Conservation (phyloP, 2,797 vertebrate species). For the Alosa sapidissima region DNA sequence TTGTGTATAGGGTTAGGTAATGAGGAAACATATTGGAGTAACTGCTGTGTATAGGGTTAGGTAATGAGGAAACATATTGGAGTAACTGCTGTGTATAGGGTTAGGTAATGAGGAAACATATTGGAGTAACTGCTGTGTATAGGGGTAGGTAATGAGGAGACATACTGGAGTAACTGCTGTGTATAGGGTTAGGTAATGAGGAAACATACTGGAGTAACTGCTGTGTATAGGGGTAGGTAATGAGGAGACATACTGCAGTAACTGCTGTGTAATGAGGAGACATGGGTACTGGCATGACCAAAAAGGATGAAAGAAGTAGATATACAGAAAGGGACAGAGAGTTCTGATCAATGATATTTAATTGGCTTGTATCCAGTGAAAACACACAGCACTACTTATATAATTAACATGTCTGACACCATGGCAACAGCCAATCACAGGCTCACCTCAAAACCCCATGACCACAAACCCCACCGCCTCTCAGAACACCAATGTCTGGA, state of each 20-base stretch:
- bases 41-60: neutral
- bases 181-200: neutral
- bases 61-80: neutral
- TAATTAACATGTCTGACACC: conserved; percentile 4
- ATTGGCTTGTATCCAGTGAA: neutral
- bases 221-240: too few relatives aligned
- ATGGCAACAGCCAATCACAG: neutral
- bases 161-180: neutral
- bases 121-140: neutral
- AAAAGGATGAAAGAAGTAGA: neutral
- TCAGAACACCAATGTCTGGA: neutral
- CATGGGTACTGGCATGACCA: neutral
- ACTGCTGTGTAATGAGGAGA: too few relatives aligned
- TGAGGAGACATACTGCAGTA: too few relatives aligned
- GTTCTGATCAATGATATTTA: neutral
- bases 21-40: neutral
- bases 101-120: neutral
- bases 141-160: too few relatives aligned
- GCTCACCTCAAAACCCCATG: neutral
- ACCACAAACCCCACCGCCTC: neutral
- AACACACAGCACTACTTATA: neutral
- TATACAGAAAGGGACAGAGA: neutral
- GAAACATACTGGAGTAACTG: neutral
- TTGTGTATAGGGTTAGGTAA: neutral
- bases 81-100: neutral